A percentile compares a stretch with the other conserved stretches of the same genome.
Conservation (phyloP, 2,888 invertebrate species). For the Drosophila silvestris region DNA sequence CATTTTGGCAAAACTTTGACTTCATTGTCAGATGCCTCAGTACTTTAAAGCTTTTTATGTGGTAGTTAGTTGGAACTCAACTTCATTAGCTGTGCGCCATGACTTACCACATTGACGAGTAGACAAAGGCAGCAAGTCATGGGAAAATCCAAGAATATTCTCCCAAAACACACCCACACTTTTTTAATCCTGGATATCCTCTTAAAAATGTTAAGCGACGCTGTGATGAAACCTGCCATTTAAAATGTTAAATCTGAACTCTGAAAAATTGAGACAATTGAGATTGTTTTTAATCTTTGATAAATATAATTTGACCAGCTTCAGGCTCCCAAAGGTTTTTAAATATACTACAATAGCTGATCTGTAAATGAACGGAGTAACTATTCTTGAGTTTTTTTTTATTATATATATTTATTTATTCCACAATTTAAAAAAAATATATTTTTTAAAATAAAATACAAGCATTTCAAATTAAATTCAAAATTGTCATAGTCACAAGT, state of each 20-base stretch:
- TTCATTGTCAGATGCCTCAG: background rate
- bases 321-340: background rate
- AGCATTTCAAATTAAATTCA: background rate
- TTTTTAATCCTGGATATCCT: background rate
- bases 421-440: no score
- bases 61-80: conserved; percentile 16
- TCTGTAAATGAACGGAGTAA: background rate
- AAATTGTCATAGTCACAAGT: background rate
- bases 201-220: background rate
- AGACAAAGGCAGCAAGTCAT: conserved; percentile 10
- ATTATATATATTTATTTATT: no score
- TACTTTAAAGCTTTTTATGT: conserved; percentile 15
- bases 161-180: background rate
- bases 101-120: conserved; percentile 23
- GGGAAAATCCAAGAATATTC: background rate
- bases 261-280: background rate
- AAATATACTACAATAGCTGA: background rate
- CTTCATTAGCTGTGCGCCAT: conserved; percentile 40
- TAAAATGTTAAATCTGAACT: background rate
- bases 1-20: conserved; percentile 15
- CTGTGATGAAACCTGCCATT: background rate
- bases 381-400: background rate
- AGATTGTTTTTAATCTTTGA: background rate
- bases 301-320: background rate
- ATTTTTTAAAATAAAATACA: background rate